Evolutionary conservation across 2,888 invertebrate genomes (phyloP).

Genomic region (Acanthopleura granulata): DNA sequence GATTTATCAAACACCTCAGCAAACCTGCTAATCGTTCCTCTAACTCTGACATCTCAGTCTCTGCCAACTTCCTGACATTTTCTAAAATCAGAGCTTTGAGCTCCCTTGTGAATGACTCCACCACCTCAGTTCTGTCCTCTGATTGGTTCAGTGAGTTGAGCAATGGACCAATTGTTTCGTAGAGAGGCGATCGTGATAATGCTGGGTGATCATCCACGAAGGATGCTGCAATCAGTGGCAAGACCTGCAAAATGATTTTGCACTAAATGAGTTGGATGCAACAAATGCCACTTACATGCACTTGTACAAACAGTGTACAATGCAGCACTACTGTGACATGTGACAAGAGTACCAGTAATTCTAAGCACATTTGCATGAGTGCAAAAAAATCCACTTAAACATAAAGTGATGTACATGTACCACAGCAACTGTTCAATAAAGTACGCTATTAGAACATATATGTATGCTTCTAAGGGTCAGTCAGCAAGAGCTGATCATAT

Average conservation of each 20-base stretch:
- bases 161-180: conserved; percentile 38
- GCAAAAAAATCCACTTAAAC: too few relatives aligned
- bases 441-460: too few relatives aligned
- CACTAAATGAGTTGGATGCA: too few relatives aligned
- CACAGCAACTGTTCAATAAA: too few relatives aligned
- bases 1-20: neutral
- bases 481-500: too few relatives aligned
- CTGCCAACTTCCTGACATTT: neutral
- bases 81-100: neutral
- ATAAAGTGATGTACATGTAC: too few relatives aligned
- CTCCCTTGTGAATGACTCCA: neutral
- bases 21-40: neutral
- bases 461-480: too few relatives aligned
- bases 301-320: too few relatives aligned
- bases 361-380: too few relatives aligned
- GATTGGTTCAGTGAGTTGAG: conserved; percentile 31
- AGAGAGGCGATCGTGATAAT: conserved; percentile 51
- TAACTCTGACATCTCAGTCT: neutral
- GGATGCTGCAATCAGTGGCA: conserved; percentile 58
- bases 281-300: too few relatives aligned
- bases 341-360: too few relatives aligned
- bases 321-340: too few relatives aligned
- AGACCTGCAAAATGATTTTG: conserved; percentile 44
- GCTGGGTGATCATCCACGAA: conserved; percentile 46
- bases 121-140: neutral